These are phyloP conservation scores for Strigamia maritima DNA, from an alignment of 2,888 invertebrate genomes.

Conservation along the genomic window DNA sequence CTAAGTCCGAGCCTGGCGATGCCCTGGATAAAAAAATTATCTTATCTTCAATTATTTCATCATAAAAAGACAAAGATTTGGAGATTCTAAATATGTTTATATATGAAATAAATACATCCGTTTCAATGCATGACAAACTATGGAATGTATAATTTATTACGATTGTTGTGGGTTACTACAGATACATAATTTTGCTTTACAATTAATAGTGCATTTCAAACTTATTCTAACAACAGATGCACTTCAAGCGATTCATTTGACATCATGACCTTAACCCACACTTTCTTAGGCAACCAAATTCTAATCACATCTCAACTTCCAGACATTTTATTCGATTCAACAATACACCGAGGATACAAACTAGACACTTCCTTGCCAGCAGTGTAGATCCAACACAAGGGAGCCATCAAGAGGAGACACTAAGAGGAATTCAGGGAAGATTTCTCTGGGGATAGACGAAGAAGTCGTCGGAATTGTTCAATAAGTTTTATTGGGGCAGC, in stretches of 20 bases:
- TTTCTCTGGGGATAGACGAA: slow-evolving; percentile 9
- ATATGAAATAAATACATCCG: no score
- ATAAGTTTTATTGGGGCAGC: slow-evolving; percentile 21
- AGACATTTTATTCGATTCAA: slow-evolving; percentile 28
- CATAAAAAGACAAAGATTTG: background rate
- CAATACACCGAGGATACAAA: slow-evolving; percentile 19
- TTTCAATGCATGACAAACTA: no score
- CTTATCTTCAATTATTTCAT: background rate
- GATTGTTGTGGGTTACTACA: no score
- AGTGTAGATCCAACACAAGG: slow-evolving; percentile 20
- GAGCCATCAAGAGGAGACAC: slow-evolving; percentile 23
- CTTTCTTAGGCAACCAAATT: background rate
- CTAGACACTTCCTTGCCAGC: slow-evolving; percentile 16
- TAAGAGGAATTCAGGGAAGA: slow-evolving; percentile 14
- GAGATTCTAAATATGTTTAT: no score
- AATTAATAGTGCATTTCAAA: no score
- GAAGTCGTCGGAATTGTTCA: slow-evolving; percentile 27
- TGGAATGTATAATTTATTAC: no score
- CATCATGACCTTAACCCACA: background rate
- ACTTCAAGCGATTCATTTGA: background rate
- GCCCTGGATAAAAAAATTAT: no score
- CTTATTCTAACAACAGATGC: no score
- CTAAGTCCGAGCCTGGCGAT: no score
- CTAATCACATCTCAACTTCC: slow-evolving; percentile 13
- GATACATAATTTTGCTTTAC: no score